Evolutionary conservation across 2,113 vertebrate species (phyloP).

Genomic region (mouse (Mus musculus)): GRCm39 chr5:65747001-65747500

Average conservation of each 20-base stretch:
- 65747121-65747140: neutral
- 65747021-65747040: too few relatives aligned
- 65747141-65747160: neutral
- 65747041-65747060: too few relatives aligned
- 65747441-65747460: too few relatives aligned
- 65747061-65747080: neutral
- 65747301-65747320: too few relatives aligned
- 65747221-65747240: neutral
- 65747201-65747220: neutral
- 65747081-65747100: neutral
- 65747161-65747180: neutral
- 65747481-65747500: fast-evolving
- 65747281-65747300: neutral
- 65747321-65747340: too few relatives aligned
- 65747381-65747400: too few relatives aligned
- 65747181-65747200: neutral
- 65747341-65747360: too few relatives aligned
- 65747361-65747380: too few relatives aligned
- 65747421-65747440: too few relatives aligned
- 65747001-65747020: too few relatives aligned
- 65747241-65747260: neutral
- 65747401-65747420: too few relatives aligned
- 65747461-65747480: too few relatives aligned
- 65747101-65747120: neutral
- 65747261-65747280: neutral